phyloP scores from a whole-genome alignment of 2,888 invertebrate genomes.

The Phengaris arion region DNA sequence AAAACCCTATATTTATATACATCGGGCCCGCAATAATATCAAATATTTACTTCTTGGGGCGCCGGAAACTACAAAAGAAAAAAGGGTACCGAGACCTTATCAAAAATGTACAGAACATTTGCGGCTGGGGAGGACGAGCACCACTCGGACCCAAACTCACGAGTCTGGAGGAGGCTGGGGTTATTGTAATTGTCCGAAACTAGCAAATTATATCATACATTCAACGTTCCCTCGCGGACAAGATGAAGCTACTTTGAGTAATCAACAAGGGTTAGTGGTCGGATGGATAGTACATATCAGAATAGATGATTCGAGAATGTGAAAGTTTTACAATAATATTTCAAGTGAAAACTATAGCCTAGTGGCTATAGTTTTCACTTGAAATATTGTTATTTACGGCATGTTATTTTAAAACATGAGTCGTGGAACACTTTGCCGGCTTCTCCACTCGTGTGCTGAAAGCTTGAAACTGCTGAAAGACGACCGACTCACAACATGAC shows the following conservation, averaged over 20 bases:
- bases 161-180: background rate
- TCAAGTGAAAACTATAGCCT: background rate
- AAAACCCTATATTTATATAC: slow-evolving; percentile 8
- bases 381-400: too few relatives aligned
- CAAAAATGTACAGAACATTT: slow-evolving; percentile 7
- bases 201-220: background rate
- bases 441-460: background rate
- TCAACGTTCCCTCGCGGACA: too few relatives aligned
- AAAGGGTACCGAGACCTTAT: slow-evolving; percentile 9
- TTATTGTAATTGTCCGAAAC: background rate
- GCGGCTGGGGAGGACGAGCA: background rate
- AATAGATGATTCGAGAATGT: background rate
- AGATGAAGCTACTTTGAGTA: background rate
- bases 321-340: background rate
- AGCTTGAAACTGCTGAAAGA: background rate
- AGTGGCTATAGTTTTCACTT: too few relatives aligned
- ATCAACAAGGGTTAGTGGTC: background rate
- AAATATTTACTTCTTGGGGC: background rate
- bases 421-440: background rate
- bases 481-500: too few relatives aligned
- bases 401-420: background rate
- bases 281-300: background rate
- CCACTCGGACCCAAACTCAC: background rate
- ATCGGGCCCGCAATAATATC: slow-evolving; percentile 7
- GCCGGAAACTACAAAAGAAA: slow-evolving; percentile 4